Evolutionary conservation across 2,888 invertebrate species (phyloP).

Genomic region (Thyatira batis): DNA sequence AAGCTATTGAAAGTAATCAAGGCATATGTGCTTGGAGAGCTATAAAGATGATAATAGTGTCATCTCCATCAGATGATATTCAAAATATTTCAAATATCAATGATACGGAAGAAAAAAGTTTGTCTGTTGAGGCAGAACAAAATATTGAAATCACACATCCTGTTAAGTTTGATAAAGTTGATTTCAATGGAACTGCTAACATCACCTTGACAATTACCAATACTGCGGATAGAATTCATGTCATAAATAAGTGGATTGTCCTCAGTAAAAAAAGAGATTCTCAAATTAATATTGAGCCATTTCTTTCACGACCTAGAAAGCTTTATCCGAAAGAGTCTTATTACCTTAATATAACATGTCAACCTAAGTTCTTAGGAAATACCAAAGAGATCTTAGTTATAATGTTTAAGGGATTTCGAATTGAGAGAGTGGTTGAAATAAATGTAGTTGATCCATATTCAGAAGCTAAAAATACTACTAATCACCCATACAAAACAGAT

Average conservation of each 20-base stretch:
- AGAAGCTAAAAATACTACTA: conserved; percentile 9
- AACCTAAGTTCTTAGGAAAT: conserved; percentile 82
- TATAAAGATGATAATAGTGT: conserved; percentile 59
- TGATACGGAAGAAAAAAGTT: conserved; percentile 42
- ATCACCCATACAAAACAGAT: conserved; percentile 21
- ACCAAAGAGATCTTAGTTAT: conserved; percentile 84
- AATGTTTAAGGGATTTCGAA: conserved; percentile 82
- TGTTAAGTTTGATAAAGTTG: conserved; percentile 71
- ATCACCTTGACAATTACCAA: conserved; percentile 56
- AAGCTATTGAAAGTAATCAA: conserved; percentile 89
- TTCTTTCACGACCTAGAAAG: conserved; percentile 46
- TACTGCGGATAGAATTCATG: conserved; percentile 68
- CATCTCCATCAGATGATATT: conserved; percentile 42
- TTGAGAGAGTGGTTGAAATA: conserved; percentile 82
- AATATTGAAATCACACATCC: conserved; percentile 80
- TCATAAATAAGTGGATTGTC: conserved; percentile 76
- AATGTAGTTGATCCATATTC: conserved; percentile 58
- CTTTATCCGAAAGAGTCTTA: conserved; percentile 67
- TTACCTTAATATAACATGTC: conserved; percentile 75
- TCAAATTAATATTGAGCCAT: conserved; percentile 74
- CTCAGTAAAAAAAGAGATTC: conserved; percentile 76
- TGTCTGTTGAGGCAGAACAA: conserved; percentile 66
- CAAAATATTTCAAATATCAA: conserved; percentile 11
- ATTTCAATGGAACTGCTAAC: conserved; percentile 49
- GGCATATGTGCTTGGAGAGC: conserved; percentile 83